Base-by-base conservation (phyloP, 2,797 vertebrate species). In the Girardinus metallicus region DNA sequence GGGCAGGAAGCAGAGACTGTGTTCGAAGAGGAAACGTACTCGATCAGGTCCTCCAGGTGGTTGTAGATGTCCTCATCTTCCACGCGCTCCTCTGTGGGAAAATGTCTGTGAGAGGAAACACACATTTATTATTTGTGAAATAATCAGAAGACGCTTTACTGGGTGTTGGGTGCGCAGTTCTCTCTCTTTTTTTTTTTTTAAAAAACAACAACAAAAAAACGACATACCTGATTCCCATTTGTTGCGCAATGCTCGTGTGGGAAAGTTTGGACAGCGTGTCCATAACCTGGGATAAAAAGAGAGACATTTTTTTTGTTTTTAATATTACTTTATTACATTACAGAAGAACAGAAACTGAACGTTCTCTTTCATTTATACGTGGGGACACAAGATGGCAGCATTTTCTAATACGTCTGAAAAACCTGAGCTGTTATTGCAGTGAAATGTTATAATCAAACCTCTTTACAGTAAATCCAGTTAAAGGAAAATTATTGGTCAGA, bases 21-120 rank as follows among this genome's bases (percentile, higher is more conserved):
- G 49, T 26, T 53, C 2, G 49, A 53, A 23, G 44, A 51, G 21
- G 11, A 41, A 47, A 96, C 97, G 0, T 97, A 99, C 98, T 99
- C 98, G 84, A 99, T 97, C 60, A 99, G 94, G 90, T 99, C 98
- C 79, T 98, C 97, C 85, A 99, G 95, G 90, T 96, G 93, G 95
- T 98, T 99, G 95, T 99, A 99, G 91, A 99, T 94, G 76, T 98
- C 97, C 75, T 99, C 98, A 78, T 99, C 97, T 68, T 97, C 95
- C 71, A 99, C 72, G 0, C 96, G 98, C 84, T 98, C 97, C 92
- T 99, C 98, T 13, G 97, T 98, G 6, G 98, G 98, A 88, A 99
- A 99, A 0, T 97, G 94, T 92, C 98, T 99, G 76, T 23, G 44
- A 73, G 75, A 66, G 57, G 57, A 72, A 7, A 79, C 5, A 34